These are phyloP conservation scores for Anabas testudineus DNA, from an alignment of 2,797 vertebrate species.

Conservation along the genomic window DNA sequence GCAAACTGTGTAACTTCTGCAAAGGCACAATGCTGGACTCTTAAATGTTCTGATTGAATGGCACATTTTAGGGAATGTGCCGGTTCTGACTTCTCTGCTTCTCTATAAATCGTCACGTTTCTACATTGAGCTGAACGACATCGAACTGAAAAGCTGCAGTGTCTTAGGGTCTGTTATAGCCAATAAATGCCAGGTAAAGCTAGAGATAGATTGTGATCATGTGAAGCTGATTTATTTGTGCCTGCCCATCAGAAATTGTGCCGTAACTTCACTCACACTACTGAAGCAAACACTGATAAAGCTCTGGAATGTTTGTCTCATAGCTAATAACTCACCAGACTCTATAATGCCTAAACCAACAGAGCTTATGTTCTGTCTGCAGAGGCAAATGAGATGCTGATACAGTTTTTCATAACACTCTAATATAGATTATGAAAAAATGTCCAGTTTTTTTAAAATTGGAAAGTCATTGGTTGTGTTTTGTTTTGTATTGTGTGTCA, in stretches of 20 bases:
- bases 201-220: conserved; percentile 13
- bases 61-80: background rate
- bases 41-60: no score
- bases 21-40: no score
- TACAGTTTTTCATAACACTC: background rate
- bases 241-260: conserved; percentile 21
- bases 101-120: conserved; percentile 14
- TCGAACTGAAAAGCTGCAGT: conserved; percentile 2
- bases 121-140: background rate
- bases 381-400: conserved; percentile 19
- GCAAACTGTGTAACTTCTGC: no score
- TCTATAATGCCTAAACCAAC: conserved; percentile 47
- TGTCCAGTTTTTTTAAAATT: no score
- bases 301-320: conserved; percentile 80
- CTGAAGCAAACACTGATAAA: conserved; percentile 72
- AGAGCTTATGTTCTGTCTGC: conserved; percentile 16
- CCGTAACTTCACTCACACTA: conserved; percentile 25
- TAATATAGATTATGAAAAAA: background rate
- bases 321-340: conserved; percentile 77
- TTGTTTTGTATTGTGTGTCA: background rate
- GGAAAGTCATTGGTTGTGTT: no score
- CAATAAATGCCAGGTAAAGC: conserved; percentile 6
- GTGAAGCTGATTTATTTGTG: background rate
- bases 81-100: background rate
- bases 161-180: background rate